phyloP scores from a whole-genome alignment of 1,140 invertebrate species.

The Oryzaephilus surinamensis region DNA sequence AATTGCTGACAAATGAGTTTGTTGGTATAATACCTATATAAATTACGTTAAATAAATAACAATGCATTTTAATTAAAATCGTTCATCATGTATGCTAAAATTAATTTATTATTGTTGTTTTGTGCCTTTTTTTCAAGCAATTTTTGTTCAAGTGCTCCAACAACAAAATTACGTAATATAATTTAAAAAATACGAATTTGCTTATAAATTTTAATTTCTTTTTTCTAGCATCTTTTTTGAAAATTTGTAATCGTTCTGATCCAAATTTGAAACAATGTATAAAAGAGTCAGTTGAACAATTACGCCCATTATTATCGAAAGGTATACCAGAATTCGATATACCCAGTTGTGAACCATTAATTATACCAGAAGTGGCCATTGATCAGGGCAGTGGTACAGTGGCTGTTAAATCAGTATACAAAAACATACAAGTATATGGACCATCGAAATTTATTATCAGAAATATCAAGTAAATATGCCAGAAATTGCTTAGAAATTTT shows the following conservation, averaged over 20 bases:
- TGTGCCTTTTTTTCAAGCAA: neutral
- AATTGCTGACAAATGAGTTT: neutral
- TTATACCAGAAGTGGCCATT: slow-evolving; percentile 45
- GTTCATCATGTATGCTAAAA: neutral
- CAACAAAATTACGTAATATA: slow-evolving; percentile 9
- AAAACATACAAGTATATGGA: slow-evolving; percentile 47
- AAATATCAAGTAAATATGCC: slow-evolving; percentile 43
- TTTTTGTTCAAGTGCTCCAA: neutral
- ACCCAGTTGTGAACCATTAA: slow-evolving; percentile 52
- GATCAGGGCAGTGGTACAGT: slow-evolving; percentile 49
- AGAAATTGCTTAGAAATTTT: neutral
- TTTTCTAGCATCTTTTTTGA: slow-evolving; percentile 37
- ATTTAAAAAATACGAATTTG: neutral
- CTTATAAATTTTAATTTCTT: neutral
- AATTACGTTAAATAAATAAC: neutral
- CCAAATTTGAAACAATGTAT: slow-evolving; percentile 40
- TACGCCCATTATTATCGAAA: slow-evolving; percentile 40
- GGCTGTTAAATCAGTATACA: slow-evolving; percentile 46
- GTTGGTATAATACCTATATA: neutral
- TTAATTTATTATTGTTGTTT: neutral
- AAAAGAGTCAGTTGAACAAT: slow-evolving; percentile 36
- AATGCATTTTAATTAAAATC: neutral
- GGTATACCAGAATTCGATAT: slow-evolving; percentile 49
- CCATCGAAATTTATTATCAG: slow-evolving; percentile 45
- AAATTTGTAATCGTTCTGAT: slow-evolving; percentile 37